Evolutionary conservation across 2,797 vertebrate species (phyloP).

Genomic region (Coracias cyanogaster): DNA sequence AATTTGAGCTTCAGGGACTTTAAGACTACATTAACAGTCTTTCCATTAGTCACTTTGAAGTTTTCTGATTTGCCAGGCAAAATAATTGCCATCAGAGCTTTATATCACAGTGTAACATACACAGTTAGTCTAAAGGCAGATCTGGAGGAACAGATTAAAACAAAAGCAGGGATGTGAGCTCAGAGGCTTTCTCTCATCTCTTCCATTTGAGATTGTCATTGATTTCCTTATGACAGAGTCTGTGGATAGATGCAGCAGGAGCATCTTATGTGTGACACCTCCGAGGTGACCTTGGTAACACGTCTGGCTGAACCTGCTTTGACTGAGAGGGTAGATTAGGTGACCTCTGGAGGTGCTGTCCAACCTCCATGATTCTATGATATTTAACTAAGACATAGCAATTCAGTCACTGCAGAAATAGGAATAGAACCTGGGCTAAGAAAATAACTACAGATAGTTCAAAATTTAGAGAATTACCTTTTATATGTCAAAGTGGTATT

Average conservation of each 20-base stretch:
- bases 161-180: neutral
- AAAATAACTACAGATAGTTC: neutral
- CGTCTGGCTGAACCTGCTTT: neutral
- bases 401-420: neutral
- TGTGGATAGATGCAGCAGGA: neutral
- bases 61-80: neutral
- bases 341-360: neutral
- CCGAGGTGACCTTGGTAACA: neutral
- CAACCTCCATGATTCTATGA: neutral
- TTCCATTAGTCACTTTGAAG: neutral
- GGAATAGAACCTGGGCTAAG: neutral
- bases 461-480: too few relatives aligned
- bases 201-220: neutral
- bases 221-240: neutral
- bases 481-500: too few relatives aligned
- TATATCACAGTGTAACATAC: neutral
- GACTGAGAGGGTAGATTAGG: neutral
- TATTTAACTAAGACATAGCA: neutral
- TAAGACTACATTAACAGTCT: neutral
- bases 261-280: neutral
- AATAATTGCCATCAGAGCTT: neutral
- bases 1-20: neutral
- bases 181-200: neutral
- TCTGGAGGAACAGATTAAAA: neutral
- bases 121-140: neutral